These are phyloP conservation scores for Hypanus sabinus DNA, from an alignment of 2,113 vertebrate species.

Conservation along the genomic window DNA sequence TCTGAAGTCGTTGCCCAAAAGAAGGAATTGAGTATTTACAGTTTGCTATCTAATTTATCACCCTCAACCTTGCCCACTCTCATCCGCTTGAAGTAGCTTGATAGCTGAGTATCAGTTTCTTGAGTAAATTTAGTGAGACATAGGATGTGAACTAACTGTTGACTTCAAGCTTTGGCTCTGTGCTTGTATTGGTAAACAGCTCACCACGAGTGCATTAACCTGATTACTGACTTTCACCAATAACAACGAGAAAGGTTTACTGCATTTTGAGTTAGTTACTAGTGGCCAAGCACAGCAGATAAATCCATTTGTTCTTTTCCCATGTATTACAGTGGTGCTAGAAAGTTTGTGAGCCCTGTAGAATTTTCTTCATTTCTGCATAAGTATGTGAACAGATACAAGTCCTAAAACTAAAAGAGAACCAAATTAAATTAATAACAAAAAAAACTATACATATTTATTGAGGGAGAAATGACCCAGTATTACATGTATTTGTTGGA, in stretches of 20 bases:
- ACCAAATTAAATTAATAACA: too few species aligned
- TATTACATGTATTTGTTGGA: too few species aligned
- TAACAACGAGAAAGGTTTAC: not conserved
- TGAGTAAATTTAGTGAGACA: not conserved
- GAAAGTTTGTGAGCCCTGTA: too few species aligned
- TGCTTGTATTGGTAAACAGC: not conserved
- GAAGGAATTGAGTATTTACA: not conserved
- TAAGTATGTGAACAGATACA: too few species aligned
- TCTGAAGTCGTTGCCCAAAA: too few species aligned
- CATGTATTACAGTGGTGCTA: too few species aligned
- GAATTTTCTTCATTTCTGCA: too few species aligned
- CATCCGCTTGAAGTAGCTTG: not conserved
- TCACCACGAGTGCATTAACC: not conserved
- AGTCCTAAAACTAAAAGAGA: too few species aligned
- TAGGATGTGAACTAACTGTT: not conserved
- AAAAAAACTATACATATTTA: too few species aligned
- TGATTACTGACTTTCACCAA: not conserved
- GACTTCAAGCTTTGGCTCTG: not conserved
- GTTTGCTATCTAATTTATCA: too few species aligned
- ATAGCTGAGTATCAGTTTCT: not conserved
- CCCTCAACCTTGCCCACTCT: too few species aligned
- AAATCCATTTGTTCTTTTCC: not conserved
- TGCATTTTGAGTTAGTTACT: not conserved
- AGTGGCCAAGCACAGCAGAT: not conserved
- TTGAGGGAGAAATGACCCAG: too few species aligned